These are phyloP conservation scores for Merluccius polli DNA, from an alignment of 2,797 vertebrate genomes.

Conservation along the genomic window DNA sequence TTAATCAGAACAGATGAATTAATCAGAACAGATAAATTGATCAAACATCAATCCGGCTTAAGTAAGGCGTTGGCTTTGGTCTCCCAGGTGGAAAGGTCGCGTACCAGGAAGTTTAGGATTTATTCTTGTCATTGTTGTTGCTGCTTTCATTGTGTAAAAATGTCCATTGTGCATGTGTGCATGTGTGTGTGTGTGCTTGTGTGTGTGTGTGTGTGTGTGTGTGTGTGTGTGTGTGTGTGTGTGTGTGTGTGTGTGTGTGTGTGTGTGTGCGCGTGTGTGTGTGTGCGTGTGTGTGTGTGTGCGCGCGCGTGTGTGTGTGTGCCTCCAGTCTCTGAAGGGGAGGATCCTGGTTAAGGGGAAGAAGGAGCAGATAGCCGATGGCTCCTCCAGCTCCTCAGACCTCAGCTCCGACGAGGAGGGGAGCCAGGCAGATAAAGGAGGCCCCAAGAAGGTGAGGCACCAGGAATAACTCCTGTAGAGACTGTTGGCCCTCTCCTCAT, in stretches of 20 bases:
- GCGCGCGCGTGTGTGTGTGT: slow-evolving; percentile 7
- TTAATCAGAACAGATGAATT: not conserved
- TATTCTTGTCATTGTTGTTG: not conserved
- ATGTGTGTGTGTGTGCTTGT: not conserved
- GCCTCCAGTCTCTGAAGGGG: slow-evolving; percentile 79
- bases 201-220: slow-evolving; percentile 15
- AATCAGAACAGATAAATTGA: not conserved
- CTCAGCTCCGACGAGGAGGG: slow-evolving; percentile 71
- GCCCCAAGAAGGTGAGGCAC: slow-evolving; percentile 49
- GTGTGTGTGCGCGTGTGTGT: not conserved
- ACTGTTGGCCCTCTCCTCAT: too few species aligned
- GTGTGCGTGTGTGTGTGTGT: not conserved
- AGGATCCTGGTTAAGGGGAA: slow-evolving; percentile 91
- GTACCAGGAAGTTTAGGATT: not conserved
- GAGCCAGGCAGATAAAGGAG: slow-evolving; percentile 36
- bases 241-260: slow-evolving; percentile 15
- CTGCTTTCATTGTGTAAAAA: not conserved
- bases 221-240: not conserved
- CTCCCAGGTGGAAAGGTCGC: not conserved
- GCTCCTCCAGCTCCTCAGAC: slow-evolving; percentile 59
- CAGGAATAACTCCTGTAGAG: not conserved
- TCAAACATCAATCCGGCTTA: not conserved
- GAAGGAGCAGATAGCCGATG: slow-evolving; percentile 67
- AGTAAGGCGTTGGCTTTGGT: not conserved
- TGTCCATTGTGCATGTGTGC: not conserved